Evolutionary conservation across 2,113 vertebrate species (phyloP).

Genomic region (Thymallus thymallus): DNA sequence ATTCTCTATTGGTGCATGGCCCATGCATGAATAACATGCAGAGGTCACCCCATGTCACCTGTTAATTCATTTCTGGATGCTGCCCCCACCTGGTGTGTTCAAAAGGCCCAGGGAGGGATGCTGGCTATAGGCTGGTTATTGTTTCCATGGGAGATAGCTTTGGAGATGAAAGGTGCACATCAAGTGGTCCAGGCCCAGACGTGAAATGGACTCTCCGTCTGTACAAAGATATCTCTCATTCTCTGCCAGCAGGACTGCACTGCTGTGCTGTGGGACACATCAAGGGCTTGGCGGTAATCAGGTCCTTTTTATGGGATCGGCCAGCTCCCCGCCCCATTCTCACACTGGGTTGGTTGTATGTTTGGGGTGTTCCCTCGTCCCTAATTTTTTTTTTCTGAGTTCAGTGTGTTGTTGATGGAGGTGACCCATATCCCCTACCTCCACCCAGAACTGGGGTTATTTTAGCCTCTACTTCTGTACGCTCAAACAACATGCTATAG

Average conservation of each 20-base stretch:
- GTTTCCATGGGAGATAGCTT: conserved; percentile 53
- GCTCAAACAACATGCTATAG: too few species aligned
- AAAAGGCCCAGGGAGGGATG: conserved; percentile 25
- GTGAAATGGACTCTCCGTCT: conserved; percentile 42
- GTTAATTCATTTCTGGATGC: conserved; percentile 34
- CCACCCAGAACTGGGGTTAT: background rate
- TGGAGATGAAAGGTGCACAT: conserved; percentile 61
- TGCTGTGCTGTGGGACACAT: conserved; percentile 32
- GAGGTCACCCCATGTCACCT: conserved; percentile 11
- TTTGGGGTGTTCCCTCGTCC: background rate
- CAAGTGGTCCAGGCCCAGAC: conserved; percentile 33
- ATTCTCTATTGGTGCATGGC: background rate
- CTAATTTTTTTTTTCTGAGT: background rate
- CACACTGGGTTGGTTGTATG: conserved; percentile 17
- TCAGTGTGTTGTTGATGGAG: background rate
- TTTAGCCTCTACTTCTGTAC: too few species aligned
- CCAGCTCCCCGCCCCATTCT: background rate
- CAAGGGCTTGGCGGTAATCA: conserved; percentile 36
- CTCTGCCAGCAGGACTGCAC: conserved; percentile 32
- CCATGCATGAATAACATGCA: conserved; percentile 20
- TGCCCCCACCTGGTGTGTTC: conserved; percentile 55
- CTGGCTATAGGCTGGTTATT: conserved; percentile 40
- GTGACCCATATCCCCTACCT: conserved; percentile 16
- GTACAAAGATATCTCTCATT: conserved; percentile 23
- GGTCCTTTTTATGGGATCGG: conserved; percentile 40